These are phyloP conservation scores for Drosophila borborema DNA, from an alignment of 2,888 invertebrate genomes.

Conservation along the genomic window DNA sequence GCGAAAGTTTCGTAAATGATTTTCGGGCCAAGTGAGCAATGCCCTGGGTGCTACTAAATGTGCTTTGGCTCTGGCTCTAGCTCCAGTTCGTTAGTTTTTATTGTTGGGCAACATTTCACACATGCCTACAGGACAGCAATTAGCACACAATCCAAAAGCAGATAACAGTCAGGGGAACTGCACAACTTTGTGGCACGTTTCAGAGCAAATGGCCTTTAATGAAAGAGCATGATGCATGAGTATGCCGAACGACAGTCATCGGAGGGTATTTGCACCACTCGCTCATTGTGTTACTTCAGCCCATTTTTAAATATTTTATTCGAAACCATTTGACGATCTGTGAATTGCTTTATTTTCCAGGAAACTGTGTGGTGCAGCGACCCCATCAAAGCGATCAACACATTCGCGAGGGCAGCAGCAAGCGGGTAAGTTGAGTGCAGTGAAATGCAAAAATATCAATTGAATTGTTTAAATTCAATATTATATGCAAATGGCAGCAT, in stretches of 20 bases:
- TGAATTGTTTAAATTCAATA: background rate
- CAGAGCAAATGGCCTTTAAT: constrained; percentile 7
- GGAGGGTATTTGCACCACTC: too few species aligned
- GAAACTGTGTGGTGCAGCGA: constrained; percentile 93
- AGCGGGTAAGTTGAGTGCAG: constrained; percentile 88
- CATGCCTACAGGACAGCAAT: constrained; percentile 39
- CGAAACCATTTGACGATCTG: background rate
- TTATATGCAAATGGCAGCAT: constrained; percentile 1
- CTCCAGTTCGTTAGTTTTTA: constrained; percentile 44
- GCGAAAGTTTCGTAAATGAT: constrained; percentile 46
- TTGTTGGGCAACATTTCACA: constrained; percentile 39
- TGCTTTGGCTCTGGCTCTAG: constrained; percentile 12
- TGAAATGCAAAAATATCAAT: background rate
- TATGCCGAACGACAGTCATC: background rate
- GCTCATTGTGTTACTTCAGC: background rate
- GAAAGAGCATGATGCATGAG: background rate
- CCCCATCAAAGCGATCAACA: constrained; percentile 93
- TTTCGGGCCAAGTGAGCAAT: constrained; percentile 9
- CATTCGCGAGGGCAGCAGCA: constrained; percentile 93
- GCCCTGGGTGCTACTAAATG: constrained; percentile 45
- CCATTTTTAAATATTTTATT: too few species aligned
- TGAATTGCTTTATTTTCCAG: constrained; percentile 83
- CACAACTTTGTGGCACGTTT: constrained; percentile 13
- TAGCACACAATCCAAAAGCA: constrained; percentile 37
- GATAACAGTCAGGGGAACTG: constrained; percentile 15